These are phyloP conservation scores for Noturus placidus DNA, from an alignment of 2,113 vertebrate species.

Conservation along the genomic window DNA sequence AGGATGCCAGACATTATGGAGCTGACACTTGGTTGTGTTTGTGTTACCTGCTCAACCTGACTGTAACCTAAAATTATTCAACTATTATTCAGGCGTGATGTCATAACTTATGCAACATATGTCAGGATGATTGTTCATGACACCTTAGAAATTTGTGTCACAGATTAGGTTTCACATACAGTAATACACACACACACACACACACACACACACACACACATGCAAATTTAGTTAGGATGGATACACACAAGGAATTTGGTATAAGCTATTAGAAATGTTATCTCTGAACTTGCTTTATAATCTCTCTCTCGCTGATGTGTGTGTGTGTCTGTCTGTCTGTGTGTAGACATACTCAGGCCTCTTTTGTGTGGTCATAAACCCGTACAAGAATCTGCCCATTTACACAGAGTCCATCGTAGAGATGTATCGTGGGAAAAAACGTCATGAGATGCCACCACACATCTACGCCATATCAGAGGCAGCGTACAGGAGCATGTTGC, in stretches of 20 bases:
- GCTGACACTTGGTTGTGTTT: not conserved
- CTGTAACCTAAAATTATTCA: not conserved
- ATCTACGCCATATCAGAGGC: slow-evolving; percentile 91
- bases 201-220: slow-evolving; percentile 28
- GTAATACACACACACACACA: not conserved
- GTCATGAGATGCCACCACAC: slow-evolving; percentile 89
- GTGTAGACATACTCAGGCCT: slow-evolving; percentile 88
- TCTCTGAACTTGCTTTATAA: not conserved
- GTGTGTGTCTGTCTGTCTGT: slow-evolving; percentile 11
- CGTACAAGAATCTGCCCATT: slow-evolving; percentile 89
- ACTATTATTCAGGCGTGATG: not conserved
- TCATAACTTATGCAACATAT: not conserved
- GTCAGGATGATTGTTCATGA: slow-evolving; percentile 35
- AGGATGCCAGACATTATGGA: not conserved
- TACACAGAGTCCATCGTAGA: slow-evolving; percentile 91
- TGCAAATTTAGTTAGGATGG: not conserved
- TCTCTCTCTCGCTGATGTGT: not conserved
- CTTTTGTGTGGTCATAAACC: slow-evolving; percentile 92
- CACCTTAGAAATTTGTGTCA: slow-evolving; percentile 15
- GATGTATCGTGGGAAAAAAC: slow-evolving; percentile 91
- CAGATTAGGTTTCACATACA: slow-evolving; percentile 23
- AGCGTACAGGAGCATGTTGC: slow-evolving; percentile 91
- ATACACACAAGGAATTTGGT: slow-evolving; percentile 21
- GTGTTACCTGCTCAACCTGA: not conserved
- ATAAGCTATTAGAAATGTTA: not conserved